Evolutionary conservation across 2,113 vertebrate species (phyloP), one percentile per base, ranked within the genome.

Genomic region (Pycnonotus jocosus): DNA sequence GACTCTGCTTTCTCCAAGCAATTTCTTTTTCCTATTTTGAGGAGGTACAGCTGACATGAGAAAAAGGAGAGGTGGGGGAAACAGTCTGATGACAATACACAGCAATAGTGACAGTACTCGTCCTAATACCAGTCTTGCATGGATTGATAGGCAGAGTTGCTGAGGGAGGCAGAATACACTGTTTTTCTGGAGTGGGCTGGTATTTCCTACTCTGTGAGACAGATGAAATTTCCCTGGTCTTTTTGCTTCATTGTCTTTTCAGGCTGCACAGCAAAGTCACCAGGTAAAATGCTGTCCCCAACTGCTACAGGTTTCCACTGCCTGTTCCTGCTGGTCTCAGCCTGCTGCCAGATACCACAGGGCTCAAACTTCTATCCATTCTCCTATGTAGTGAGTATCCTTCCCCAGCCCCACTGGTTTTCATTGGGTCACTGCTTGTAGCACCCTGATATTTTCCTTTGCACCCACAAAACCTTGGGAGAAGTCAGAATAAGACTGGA

Each of bases 301-400:
- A 6, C 24, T 66, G 90, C 72, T 57, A 47, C 69, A 87, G 33
- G 69, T 10, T 37, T 98, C 80, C 93, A 69, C 35, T 86, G 95
- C 28, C 16, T 97, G 3, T 37, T 98, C 47, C 86, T 97, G 15
- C 30, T 96, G 64, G 38, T 71, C 71, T 85, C 93, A 50, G 96
- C 69, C 38, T 94, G 78, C 86, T 97, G 86, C 61, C 93, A 95
- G 74, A 83, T 47, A 42, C 47, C 72, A 5, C 56, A 81, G 72
- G 88, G 54, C 66, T 82, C 86, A 78, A 83, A 50, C 47, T 85
- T 92, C 28, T 58, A 70, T 8, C 69, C 93, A 7, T 13, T 84
- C 40, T 54, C 47, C 66, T 86, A 96, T 23, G 15, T 31, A 58
- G 98, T 98, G 90, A 98, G 98, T 98, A 95, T 94, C 80, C 56